Evolutionary conservation across 2,113 vertebrate genomes (phyloP), one percentile per base, ranked within the genome.

Genomic region (Protobothrops flavoviridis): DNA sequence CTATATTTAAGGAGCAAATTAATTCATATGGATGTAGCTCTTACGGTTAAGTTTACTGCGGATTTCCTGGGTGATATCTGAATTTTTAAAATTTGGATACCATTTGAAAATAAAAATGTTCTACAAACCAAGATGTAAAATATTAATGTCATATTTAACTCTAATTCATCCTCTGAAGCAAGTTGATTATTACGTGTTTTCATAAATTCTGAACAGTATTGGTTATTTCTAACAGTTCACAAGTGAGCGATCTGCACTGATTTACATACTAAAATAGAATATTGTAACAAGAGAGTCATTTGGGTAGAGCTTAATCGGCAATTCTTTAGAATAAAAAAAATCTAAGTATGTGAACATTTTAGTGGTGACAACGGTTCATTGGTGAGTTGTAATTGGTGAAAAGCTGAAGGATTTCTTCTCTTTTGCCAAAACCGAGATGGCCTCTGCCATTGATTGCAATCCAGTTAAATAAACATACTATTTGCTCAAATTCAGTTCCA

Each of bases 1-100:
- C 21, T 4, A 1, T 95, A 95, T 11, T 85, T 89, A 96, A 61
- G 48, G 12, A 81, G 94, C 92, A 96, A 96, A 96, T 96, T 94
- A 96, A 88, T 97, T 93, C 95, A 90, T 93, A 86, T 96, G 74
- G 20, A 92, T 94, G 45, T 24, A 94, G 95, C 95, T 92, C 92
- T 96, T 96, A 95, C 61, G 23, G 20, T n/a, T 94, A 29, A 94
- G 33, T 3, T 96, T 96, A 92, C 33, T 91, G 53, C 48, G 90
- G 91, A 92, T 94, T 94, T 56, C 86, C 69, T 94, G 11, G 91
- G 4, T 1, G 56, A 0, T 93, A 81, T 96, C 93, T 96, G 89
- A 95, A 96, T 93, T 86, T 95, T 93, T 96, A 87, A 95, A 96
- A 91, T 89, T 29, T 93, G 61, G 90, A 91, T 2, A 56, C 26